Conservation (phyloP, 2,113 vertebrate species). For the Brachyistius frenatus region DNA sequence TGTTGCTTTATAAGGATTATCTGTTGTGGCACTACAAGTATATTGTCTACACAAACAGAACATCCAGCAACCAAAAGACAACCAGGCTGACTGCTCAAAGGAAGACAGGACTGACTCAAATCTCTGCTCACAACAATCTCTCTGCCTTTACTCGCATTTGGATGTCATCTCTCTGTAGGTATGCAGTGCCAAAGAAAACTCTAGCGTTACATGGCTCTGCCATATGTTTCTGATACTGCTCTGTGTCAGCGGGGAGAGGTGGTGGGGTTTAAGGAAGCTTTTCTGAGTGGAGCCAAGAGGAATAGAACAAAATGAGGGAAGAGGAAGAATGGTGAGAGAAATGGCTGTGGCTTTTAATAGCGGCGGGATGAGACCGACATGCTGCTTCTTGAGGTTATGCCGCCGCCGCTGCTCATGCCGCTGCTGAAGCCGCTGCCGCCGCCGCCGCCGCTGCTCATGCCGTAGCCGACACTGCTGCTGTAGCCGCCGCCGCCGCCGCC, state of each 20-base stretch:
- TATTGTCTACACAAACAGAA: slow-evolving; percentile 60
- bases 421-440: background rate
- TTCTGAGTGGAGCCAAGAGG: background rate
- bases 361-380: background rate
- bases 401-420: background rate
- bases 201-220: background rate
- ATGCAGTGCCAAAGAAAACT: slow-evolving; percentile 1
- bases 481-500: background rate
- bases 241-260: slow-evolving; percentile 14
- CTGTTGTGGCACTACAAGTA: slow-evolving; percentile 69
- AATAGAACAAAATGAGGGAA: slow-evolving; percentile 30
- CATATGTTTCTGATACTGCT: slow-evolving; percentile 12
- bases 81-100: slow-evolving; percentile 64
- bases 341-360: slow-evolving; percentile 21
- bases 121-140: slow-evolving; percentile 47
- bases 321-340: slow-evolving; percentile 5
- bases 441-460: background rate
- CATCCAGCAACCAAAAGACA: slow-evolving; percentile 66
- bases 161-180: slow-evolving; percentile 38
- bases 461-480: background rate
- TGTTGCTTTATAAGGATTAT: slow-evolving; percentile 47
- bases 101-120: slow-evolving; percentile 60
- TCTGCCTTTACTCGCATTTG: slow-evolving; percentile 40
- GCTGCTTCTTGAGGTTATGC: background rate
- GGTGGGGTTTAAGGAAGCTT: background rate